Evolutionary conservation across 2,888 invertebrate species (phyloP).

Genomic region (Athrips mouffetella): DNA sequence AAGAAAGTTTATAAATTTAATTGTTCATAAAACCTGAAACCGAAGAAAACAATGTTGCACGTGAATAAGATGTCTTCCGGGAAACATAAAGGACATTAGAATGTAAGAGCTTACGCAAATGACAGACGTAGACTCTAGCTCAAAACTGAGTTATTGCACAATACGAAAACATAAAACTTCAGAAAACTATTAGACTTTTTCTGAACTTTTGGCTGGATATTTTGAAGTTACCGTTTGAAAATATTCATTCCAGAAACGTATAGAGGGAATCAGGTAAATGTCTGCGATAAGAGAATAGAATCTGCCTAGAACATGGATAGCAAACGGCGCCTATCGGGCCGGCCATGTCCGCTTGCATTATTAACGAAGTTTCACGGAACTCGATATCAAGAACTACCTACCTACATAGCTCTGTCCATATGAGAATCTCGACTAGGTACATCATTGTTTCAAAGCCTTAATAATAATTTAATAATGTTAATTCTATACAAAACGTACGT

Average conservation of each 20-base stretch:
- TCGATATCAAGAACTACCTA: slow-evolving; percentile 20
- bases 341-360: slow-evolving; percentile 25
- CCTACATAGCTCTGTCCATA: too few relatives aligned
- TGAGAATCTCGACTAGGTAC: not conserved
- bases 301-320: slow-evolving; percentile 13
- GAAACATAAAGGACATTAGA: slow-evolving; percentile 42
- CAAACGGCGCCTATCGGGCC: not conserved
- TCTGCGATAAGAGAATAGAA: slow-evolving; percentile 22
- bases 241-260: too few relatives aligned
- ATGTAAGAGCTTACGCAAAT: slow-evolving; percentile 43
- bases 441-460: too few relatives aligned
- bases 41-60: slow-evolving; percentile 33
- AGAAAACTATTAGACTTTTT: not conserved
- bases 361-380: slow-evolving; percentile 25
- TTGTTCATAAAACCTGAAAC: slow-evolving; percentile 7
- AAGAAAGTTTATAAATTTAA: not conserved
- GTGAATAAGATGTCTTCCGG: slow-evolving; percentile 34
- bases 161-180: not conserved
- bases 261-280: slow-evolving; percentile 5
- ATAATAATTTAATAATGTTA: too few relatives aligned
- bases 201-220: too few relatives aligned
- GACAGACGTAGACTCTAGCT: slow-evolving; percentile 23
- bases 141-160: slow-evolving; percentile 9
- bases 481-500: too few relatives aligned
- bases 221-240: too few relatives aligned